Percentiles rank a stretch among this genome's conserved stretches.
Conservation (phyloP, 2,797 vertebrate genomes). For the Amphiprion clarkii region DNA sequence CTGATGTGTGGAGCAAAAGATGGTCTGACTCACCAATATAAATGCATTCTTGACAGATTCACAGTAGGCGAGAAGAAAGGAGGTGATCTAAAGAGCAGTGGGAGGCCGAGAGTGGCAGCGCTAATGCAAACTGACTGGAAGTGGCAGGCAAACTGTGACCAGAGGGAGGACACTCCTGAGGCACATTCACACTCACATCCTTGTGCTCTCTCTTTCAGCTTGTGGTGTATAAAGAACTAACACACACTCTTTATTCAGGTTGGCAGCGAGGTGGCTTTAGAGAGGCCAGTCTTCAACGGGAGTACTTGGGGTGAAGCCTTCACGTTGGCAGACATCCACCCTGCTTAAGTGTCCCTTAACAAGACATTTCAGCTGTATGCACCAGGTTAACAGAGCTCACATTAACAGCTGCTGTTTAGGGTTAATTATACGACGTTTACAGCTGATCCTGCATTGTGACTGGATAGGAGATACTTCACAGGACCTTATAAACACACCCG, state of each 20-base stretch:
- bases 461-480: constrained; percentile 8
- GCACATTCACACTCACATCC: constrained; percentile 26
- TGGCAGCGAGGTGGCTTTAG: constrained; percentile 57
- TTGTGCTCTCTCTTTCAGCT: constrained; percentile 35
- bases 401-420: constrained; percentile 28
- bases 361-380: constrained; percentile 39
- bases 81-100: constrained; percentile 60
- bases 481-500: constrained; percentile 10
- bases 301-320: constrained; percentile 39
- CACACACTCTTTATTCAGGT: constrained; percentile 49
- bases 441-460: constrained; percentile 25
- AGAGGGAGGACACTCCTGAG: constrained; percentile 57
- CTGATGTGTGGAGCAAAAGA: constrained; percentile 34
- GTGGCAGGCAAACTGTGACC: constrained; percentile 73
- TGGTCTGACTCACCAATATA: constrained; percentile 35
- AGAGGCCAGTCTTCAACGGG: constrained; percentile 50
- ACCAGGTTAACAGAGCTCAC: constrained; percentile 40
- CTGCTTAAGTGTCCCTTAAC: constrained; percentile 47
- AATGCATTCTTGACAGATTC: constrained; percentile 42
- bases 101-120: constrained; percentile 55
- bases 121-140: constrained; percentile 75
- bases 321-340: constrained; percentile 49
- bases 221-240: constrained; percentile 37
- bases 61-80: constrained; percentile 45
- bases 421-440: constrained; percentile 29